These are phyloP conservation scores for Myotis planiceps DNA, from an alignment of 2,797 vertebrate genomes.

Conservation along the genomic window DNA sequence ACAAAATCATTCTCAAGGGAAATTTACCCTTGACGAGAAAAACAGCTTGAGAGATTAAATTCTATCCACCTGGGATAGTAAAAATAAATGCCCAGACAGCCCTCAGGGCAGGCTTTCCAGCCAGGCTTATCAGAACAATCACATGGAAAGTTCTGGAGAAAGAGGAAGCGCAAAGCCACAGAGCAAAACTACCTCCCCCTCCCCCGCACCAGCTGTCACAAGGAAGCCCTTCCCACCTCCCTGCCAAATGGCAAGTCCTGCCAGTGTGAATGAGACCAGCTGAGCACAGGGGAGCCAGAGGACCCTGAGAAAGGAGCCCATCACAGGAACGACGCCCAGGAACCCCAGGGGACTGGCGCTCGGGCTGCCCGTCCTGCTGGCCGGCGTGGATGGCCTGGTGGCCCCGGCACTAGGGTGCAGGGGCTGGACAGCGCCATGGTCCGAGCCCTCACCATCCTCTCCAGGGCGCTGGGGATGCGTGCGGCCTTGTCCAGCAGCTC, in stretches of 20 bases:
- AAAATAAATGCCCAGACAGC: constrained; percentile 42
- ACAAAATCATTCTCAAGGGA: constrained; percentile 52
- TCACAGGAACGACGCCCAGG: fast-evolving
- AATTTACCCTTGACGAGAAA: constrained; percentile 52
- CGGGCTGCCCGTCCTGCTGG: fast-evolving
- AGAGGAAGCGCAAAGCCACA: neutral
- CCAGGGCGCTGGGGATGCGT: constrained; percentile 87
- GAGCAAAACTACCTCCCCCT: neutral
- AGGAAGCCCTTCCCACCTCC: neutral
- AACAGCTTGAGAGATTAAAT: constrained; percentile 61
- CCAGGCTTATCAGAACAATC: neutral
- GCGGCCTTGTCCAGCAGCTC: constrained; percentile 95
- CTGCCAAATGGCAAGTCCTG: neutral
- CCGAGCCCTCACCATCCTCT: constrained; percentile 92
- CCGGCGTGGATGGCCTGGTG: fast-evolving
- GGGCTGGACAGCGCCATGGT: fast-evolving
- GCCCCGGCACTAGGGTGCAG: neutral
- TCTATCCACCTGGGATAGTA: neutral
- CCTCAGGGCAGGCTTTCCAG: constrained; percentile 34
- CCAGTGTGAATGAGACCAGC: neutral
- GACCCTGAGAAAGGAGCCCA: neutral
- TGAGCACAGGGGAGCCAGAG: neutral
- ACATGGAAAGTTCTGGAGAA: constrained; percentile 32
- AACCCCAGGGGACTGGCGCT: fast-evolving
- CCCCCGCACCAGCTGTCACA: neutral